Base-by-base conservation (phyloP, 1,140 invertebrate species). In the Brachionus rubens region DNA sequence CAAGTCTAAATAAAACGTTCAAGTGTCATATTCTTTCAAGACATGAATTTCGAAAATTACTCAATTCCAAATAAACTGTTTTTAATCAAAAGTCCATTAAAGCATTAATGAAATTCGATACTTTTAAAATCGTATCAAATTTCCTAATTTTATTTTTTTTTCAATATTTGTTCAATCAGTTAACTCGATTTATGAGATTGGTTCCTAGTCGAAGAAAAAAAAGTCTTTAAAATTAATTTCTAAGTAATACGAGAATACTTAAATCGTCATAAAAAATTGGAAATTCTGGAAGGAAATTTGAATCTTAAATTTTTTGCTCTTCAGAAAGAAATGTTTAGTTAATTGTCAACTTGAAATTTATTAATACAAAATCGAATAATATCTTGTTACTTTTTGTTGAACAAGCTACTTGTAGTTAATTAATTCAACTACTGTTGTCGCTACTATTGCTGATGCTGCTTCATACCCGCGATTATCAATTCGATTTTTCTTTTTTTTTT, bases 271-370 rank as follows among this genome's bases (percentile, higher is more conserved):
- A n/a, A n/a, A n/a, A n/a, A n/a, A n/a, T n/a, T n/a, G n/a, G n/a
- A n/a, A n/a, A n/a, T n/a, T n/a, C n/a, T n/a, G n/a, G n/a, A n/a
- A n/a, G n/a, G n/a, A n/a, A n/a, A n/a, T 28, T 59, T 59, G 54
- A 59, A 59, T 59, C 54, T 16, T 54, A 54, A 54, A 28, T 54
- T 54, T n/a, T n/a, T n/a, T n/a, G n/a, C n/a, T n/a, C n/a, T n/a
- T n/a, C n/a, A n/a, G n/a, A n/a, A n/a, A n/a, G 33, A 54, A 54
- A 54, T 59, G 10, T 59, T 59, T 59, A 59, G 30, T 59, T 59
- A 59, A 59, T 59, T 59, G 54, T 59, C 54, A 59, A 59, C 54
- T 59, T 59, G 54, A 59, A 59, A 30, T 56, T n/a, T 56, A 30
- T 56, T 28, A 28, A 52, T 24, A 10, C 21, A 52, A 24, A 52